phyloP scores from a whole-genome alignment of 2,888 invertebrate genomes.

The Idaea dimidiata region DNA sequence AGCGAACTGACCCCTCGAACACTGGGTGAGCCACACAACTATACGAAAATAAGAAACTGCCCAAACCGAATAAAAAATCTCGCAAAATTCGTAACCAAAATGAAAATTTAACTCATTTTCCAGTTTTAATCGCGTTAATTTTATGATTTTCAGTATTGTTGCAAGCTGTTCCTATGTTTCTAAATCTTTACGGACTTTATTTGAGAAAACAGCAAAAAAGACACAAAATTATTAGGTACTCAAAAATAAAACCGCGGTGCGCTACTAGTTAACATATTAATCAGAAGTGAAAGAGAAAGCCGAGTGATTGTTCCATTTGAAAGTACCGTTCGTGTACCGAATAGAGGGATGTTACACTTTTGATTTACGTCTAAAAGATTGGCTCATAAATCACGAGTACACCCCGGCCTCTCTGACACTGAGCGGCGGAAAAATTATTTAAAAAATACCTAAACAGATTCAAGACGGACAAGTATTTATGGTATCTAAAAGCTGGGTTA shows the following conservation, averaged over 20 bases:
- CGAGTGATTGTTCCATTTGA: slow-evolving; percentile 44
- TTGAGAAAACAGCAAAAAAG: too few relatives aligned
- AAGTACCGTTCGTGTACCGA: slow-evolving; percentile 40
- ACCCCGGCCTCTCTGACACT: slow-evolving; percentile 37
- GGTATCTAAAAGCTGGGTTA: slow-evolving; percentile 18
- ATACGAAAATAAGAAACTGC: too few relatives aligned
- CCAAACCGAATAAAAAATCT: too few relatives aligned
- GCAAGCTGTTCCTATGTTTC: too few relatives aligned
- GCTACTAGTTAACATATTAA: slow-evolving; percentile 19
- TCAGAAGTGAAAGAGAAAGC: slow-evolving; percentile 28
- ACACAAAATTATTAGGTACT: neutral
- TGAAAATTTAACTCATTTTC: too few relatives aligned
- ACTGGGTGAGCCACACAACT: too few relatives aligned
- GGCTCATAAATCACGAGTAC: slow-evolving; percentile 64
- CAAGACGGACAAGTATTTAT: slow-evolving; percentile 50
- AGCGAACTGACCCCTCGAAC: too few relatives aligned
- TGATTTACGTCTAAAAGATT: slow-evolving; percentile 76
- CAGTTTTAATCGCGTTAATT: too few relatives aligned
- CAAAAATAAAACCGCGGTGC: neutral
- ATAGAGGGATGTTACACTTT: slow-evolving; percentile 47
- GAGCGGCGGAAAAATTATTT: slow-evolving; percentile 48
- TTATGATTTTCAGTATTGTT: too few relatives aligned
- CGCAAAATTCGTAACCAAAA: too few relatives aligned
- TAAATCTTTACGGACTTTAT: too few relatives aligned
- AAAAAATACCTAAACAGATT: slow-evolving; percentile 45